These are phyloP conservation scores for Micromesistius poutassou DNA, from an alignment of 2,797 vertebrate species.

Conservation along the genomic window DNA sequence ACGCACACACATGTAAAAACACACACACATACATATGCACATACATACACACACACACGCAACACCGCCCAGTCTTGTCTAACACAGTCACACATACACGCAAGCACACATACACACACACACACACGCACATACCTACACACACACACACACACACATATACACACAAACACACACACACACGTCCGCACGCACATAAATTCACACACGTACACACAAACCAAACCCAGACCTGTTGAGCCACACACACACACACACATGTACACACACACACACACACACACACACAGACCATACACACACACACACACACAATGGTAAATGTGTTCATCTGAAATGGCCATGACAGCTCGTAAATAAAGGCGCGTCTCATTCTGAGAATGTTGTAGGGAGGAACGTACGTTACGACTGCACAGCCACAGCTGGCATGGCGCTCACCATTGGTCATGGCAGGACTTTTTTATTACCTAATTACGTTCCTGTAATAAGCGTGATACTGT, in stretches of 20 bases:
- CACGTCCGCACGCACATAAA: not conserved
- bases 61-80: not conserved
- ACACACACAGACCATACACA: not conserved
- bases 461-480: not conserved
- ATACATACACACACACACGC: not conserved
- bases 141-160: not conserved
- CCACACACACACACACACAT: not conserved
- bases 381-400: slow-evolving; percentile 7
- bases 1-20: not conserved
- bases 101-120: not conserved
- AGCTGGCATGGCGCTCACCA: slow-evolving; percentile 18
- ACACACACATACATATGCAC: not conserved
- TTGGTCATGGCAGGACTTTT: slow-evolving; percentile 5
- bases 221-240: not conserved
- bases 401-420: slow-evolving; percentile 10
- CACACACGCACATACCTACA: not conserved
- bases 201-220: not conserved
- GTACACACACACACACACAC: not conserved
- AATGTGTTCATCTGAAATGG: not conserved
- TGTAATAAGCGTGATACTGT: not conserved
- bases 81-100: not conserved
- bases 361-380: slow-evolving; percentile 16
- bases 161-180: too few species aligned
- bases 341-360: slow-evolving; percentile 36
- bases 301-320: not conserved